Base-by-base conservation (phyloP, 2,888 invertebrate genomes). In the Leucania comma region DNA sequence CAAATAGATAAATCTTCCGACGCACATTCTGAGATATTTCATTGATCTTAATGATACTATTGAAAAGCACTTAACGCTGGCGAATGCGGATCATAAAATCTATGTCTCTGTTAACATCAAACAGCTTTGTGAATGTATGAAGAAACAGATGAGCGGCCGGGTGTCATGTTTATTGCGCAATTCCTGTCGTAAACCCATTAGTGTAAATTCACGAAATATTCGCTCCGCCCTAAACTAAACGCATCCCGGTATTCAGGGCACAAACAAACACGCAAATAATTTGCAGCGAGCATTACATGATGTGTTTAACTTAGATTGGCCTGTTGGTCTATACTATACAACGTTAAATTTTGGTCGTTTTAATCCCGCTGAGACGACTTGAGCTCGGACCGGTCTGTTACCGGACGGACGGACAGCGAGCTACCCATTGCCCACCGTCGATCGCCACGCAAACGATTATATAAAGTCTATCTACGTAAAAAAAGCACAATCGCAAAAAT, bases 231-330 rank as follows among this genome's bases (percentile, higher is more conserved):
- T 65, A 66, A 80, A 76, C 66, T 71, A 68, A 66, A 72, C 65
- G 24, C 60, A 76, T 68, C 78, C 17, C 26, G 82, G 79, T 68
- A 82, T 81, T 68, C 48, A 63, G 80, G 54, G 26, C 80, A 78
- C 56, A 58, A 75, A 68, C 68, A 70, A 38, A 72, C 35, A 22
- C 57, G 48, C 50, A 79, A 68, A 70, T 69, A 72, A 68, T 51
- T 79, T 62, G 57, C 59, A 56, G 2, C 50, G 35, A 22, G 32
- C 56, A 62, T 46, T 50, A 54, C 46, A 59, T 74, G 56, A 61
- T 77, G 56, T 73, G n/a, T 3, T 17, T 48, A 26, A 35, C 12
- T 42, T 42, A 17, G 38, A 35, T 35, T 12, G 12, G 10, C 35
- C 35, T 35, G 12, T 2, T 10, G 35, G 35, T 12, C 35, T 35